These are phyloP conservation scores for Platalea minor DNA, from an alignment of 2,797 vertebrate species.

Conservation along the genomic window DNA sequence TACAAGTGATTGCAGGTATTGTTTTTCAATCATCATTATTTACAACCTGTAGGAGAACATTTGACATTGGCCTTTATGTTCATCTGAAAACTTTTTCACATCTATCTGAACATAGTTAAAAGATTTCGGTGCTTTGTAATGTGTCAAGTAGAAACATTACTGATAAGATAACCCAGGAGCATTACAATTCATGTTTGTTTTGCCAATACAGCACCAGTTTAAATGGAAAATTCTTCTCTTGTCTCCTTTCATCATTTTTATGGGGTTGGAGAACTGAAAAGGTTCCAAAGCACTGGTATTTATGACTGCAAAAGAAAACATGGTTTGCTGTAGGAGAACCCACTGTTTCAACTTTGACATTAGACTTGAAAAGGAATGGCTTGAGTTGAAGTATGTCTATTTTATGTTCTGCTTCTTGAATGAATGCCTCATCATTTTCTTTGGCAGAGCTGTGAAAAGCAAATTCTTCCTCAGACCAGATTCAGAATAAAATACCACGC, in stretches of 20 bases:
- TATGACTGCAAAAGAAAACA: slow-evolving; percentile 43
- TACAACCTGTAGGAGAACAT: background rate
- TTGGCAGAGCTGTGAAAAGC: background rate
- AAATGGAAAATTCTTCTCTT: slow-evolving; percentile 25
- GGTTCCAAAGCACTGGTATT: slow-evolving; percentile 14
- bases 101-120: background rate
- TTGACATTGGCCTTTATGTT: background rate
- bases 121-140: background rate
- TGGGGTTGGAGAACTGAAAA: slow-evolving; percentile 5
- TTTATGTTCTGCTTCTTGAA: slow-evolving; percentile 14
- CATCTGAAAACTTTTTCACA: slow-evolving; percentile 13
- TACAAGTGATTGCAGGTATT: background rate
- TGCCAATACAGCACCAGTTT: background rate
- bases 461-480: background rate
- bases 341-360: slow-evolving; percentile 1
- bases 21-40: background rate
- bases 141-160: background rate
- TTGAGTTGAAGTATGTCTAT: background rate
- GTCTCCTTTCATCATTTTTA: slow-evolving; percentile 37
- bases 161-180: background rate
- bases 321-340: background rate
- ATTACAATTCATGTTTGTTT: background rate
- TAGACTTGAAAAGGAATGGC: slow-evolving; percentile 3
- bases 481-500: background rate
- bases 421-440: background rate